Evolutionary conservation across 2,888 invertebrate genomes (phyloP).

Genomic region (Dynastes grantii): DNA sequence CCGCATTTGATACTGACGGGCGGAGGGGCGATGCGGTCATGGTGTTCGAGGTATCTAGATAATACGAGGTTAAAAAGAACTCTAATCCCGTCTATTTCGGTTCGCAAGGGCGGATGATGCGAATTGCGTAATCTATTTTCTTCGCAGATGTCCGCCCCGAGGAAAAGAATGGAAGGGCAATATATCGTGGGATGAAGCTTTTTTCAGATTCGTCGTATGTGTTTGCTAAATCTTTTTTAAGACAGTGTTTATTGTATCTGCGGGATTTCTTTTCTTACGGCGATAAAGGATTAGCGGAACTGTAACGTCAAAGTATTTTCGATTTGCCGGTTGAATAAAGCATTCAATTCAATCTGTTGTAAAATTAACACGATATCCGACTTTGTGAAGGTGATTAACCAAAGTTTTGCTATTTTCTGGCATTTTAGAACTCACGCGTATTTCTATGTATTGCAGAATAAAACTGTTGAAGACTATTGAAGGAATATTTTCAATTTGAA

Average conservation of each 20-base stretch:
- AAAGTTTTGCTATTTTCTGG: no score
- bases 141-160: conserved; percentile 33
- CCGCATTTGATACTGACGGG: conserved; percentile 1
- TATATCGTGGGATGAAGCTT: conserved; percentile 46
- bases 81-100: conserved; percentile 54
- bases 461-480: no score
- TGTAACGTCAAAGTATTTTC: background rate
- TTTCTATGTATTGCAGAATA: no score
- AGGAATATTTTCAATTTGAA: no score
- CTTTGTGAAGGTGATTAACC: no score
- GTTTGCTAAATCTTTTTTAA: conserved; percentile 39
- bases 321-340: no score
- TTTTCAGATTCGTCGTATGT: background rate
- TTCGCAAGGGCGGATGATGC: conserved; percentile 53
- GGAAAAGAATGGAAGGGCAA: conserved; percentile 24
- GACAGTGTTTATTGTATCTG: conserved; percentile 33
- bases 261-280: conserved; percentile 22
- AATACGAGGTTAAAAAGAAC: conserved; percentile 52
- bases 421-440: no score
- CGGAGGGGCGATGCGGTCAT: conserved; percentile 38
- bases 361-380: no score
- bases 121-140: conserved; percentile 46
- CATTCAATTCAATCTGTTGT: no score
- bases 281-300: conserved; percentile 37
- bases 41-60: conserved; percentile 52